These are phyloP conservation scores for Bambusicola thoracicus DNA, from an alignment of 2,113 vertebrate genomes.

Conservation along the genomic window DNA sequence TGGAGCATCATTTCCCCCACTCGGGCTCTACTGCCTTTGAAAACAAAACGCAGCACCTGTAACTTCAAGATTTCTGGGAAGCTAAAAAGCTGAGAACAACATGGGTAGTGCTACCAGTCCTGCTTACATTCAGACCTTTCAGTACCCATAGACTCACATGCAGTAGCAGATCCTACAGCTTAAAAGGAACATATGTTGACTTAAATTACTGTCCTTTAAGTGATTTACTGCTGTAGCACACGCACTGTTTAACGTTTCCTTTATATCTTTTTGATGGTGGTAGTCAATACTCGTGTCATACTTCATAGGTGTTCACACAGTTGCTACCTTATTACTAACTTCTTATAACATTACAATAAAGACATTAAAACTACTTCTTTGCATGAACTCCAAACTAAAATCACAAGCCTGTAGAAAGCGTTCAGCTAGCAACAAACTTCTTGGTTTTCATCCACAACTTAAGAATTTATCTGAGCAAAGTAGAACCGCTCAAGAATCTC, in stretches of 20 bases:
- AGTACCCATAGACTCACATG: not conserved
- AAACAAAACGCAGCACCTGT: not conserved
- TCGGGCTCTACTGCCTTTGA: not conserved
- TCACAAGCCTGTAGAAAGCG: not conserved
- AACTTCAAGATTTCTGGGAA: not conserved
- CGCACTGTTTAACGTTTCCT: not conserved
- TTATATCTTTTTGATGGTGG: not conserved
- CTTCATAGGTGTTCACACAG: not conserved
- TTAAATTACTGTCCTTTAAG: not conserved
- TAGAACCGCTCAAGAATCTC: not conserved
- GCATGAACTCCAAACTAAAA: not conserved
- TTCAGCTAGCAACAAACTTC: not conserved
- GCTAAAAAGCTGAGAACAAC: not conserved
- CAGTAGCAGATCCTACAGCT: not conserved
- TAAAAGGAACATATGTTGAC: not conserved
- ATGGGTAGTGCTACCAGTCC: not conserved
- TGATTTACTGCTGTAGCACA: not conserved
- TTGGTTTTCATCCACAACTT: not conserved
- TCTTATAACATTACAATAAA: not conserved
- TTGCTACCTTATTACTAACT: not conserved
- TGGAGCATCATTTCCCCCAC: fast-evolving
- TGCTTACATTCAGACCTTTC: not conserved
- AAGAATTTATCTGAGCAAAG: not conserved
- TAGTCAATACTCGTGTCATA: not conserved
- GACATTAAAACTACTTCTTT: not conserved